Evolutionary conservation across 2,113 vertebrate species (phyloP).

Genomic region (Raja brachyura): DNA sequence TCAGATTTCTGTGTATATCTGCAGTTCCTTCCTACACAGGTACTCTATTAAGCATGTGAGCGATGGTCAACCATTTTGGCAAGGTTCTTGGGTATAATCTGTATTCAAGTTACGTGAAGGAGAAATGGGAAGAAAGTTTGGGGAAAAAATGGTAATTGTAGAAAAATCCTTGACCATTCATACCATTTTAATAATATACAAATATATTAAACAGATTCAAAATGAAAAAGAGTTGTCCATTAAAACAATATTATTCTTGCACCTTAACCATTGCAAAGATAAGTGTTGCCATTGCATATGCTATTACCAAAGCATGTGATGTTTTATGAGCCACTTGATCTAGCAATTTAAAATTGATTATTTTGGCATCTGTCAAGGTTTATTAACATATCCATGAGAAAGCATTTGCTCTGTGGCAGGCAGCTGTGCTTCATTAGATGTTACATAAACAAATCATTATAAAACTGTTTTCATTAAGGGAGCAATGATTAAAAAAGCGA

Average conservation of each 20-base stretch:
- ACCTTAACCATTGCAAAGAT: neutral
- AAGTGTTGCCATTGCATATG: neutral
- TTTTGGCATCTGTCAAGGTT: constrained; percentile 37
- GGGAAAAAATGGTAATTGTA: neutral
- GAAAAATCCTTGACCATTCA: neutral
- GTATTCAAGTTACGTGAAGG: neutral
- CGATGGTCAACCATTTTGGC: neutral
- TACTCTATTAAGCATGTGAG: neutral
- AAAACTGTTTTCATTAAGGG: constrained; percentile 38
- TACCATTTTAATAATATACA: neutral
- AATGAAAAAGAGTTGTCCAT: neutral
- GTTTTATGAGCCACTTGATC: constrained; percentile 22
- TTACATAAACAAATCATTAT: constrained; percentile 35
- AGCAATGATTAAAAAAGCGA: constrained; percentile 36
- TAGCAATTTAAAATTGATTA: constrained; percentile 36
- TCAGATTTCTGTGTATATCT: too few species aligned
- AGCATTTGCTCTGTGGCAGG: constrained; percentile 15
- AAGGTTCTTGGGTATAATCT: neutral
- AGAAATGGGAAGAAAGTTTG: neutral
- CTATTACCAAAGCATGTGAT: neutral
- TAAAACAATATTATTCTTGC: neutral
- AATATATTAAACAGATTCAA: neutral
- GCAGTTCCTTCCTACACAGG: too few species aligned
- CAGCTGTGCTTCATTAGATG: constrained; percentile 33
- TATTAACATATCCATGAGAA: constrained; percentile 36